Conservation (phyloP, 2,797 vertebrate genomes). For the Hemibagrus guttatus region DNA sequence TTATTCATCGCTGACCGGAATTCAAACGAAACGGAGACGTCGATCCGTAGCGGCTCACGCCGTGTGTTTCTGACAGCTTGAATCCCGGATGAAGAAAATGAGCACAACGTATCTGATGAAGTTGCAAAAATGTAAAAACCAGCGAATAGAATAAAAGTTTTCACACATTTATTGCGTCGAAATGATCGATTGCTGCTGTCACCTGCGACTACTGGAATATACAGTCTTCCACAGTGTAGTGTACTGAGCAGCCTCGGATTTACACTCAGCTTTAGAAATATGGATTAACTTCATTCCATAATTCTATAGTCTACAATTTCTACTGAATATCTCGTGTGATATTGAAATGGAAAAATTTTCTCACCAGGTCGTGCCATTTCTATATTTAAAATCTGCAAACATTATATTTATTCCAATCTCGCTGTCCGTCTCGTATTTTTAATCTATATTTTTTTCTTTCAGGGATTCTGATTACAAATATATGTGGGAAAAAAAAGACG, state of each 20-base stretch:
- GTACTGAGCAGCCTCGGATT: neutral
- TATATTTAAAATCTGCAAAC: neutral
- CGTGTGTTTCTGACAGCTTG: neutral
- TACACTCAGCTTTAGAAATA: neutral
- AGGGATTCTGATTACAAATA: neutral
- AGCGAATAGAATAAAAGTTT: neutral
- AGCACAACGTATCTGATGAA: neutral
- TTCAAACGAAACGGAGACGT: neutral
- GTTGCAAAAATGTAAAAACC: conserved; percentile 9
- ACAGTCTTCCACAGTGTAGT: neutral
- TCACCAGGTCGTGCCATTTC: fast-evolving
- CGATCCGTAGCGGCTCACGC: neutral
- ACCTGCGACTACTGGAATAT: neutral
- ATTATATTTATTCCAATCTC: neutral
- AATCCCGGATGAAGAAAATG: neutral
- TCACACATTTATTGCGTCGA: neutral
- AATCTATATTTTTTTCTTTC: neutral
- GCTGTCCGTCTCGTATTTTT: neutral
- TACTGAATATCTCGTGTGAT: neutral
- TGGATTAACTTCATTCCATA: too few relatives aligned
- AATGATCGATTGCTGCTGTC: conserved; percentile 16
- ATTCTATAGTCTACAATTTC: neutral
- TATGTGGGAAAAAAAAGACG: neutral
- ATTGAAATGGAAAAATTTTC: neutral
- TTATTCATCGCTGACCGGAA: conserved; percentile 8